Evolutionary conservation across 2,888 invertebrate species (phyloP).

Genomic region (Acholoe squamosa): DNA sequence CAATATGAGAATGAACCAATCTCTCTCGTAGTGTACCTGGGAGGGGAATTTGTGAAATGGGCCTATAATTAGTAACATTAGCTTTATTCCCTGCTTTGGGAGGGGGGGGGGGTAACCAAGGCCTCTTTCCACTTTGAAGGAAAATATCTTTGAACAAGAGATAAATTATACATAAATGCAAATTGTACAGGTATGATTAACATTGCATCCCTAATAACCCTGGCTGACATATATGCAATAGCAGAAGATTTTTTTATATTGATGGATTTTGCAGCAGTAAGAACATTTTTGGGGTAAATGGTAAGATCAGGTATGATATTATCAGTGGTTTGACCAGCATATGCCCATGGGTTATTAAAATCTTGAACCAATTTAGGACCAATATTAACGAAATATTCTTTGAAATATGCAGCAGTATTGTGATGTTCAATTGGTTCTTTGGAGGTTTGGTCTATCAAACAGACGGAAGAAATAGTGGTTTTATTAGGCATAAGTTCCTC

Average conservation of each 20-base stretch:
- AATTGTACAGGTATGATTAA: background rate
- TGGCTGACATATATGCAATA: background rate
- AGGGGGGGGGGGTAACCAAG: background rate
- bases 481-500: background rate
- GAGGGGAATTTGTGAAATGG: background rate
- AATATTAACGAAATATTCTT: background rate
- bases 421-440: background rate
- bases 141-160: background rate
- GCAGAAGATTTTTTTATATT: background rate
- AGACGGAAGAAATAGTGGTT: background rate
- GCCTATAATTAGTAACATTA: background rate
- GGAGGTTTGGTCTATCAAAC: background rate
- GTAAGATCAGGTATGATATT: background rate
- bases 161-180: background rate
- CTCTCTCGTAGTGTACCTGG: background rate
- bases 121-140: background rate
- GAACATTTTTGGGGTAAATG: background rate
- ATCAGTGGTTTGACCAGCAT: too few species aligned
- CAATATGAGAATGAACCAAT: background rate
- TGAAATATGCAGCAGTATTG: background rate
- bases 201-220: background rate
- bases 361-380: background rate
- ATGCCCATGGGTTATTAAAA: background rate
- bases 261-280: background rate
- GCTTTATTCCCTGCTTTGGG: background rate